Evolutionary conservation across 1,140 invertebrate genomes (phyloP).

Genomic region (Panagrolaimus sp.): DNA sequence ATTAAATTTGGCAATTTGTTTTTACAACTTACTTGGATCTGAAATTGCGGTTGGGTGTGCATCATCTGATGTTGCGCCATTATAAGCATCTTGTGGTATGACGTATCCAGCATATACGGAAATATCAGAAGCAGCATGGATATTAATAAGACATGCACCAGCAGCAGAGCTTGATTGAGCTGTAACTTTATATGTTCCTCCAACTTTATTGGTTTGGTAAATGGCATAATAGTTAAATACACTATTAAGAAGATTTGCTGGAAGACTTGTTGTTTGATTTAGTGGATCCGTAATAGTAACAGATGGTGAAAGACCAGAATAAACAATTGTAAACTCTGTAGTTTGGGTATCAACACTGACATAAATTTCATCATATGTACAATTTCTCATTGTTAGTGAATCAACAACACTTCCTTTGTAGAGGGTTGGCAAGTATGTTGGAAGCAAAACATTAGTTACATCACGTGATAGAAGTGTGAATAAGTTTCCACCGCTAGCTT

Average conservation of each 20-base stretch:
- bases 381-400: background rate
- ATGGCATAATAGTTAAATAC: background rate
- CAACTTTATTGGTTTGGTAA: background rate
- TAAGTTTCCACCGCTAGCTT: conserved; percentile 10
- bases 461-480: background rate
- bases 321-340: background rate
- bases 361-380: conserved; percentile 1
- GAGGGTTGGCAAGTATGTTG: background rate
- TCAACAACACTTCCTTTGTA: background rate
- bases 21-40: background rate
- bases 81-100: background rate
- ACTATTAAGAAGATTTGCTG: background rate
- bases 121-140: background rate
- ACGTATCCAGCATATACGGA: background rate
- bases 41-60: background rate
- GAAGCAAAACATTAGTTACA: background rate
- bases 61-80: conserved; percentile 3
- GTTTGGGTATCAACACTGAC: background rate
- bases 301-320: background rate
- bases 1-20: too few relatives aligned
- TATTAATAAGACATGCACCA: background rate
- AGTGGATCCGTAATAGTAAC: background rate
- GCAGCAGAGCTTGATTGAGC: background rate
- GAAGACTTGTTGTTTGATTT: background rate
- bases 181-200: background rate